phyloP scores from a whole-genome alignment of 2,888 invertebrate genomes.

The Acheta domesticus region DNA sequence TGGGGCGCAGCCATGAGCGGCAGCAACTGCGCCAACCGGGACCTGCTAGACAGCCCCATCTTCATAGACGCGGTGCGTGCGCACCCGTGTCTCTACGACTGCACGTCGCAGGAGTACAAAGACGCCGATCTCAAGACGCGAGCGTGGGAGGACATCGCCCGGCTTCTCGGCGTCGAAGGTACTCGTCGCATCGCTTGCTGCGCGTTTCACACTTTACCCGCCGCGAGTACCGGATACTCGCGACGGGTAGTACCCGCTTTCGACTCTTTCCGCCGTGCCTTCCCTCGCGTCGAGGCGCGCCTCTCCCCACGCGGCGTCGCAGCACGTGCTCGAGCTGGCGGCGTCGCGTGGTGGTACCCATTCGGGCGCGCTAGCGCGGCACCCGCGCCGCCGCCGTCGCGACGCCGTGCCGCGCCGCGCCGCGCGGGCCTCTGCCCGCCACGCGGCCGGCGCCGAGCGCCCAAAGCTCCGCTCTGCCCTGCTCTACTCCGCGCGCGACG shows the following conservation, averaged over 20 bases:
- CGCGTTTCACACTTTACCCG: too few relatives aligned
- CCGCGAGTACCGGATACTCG: background rate
- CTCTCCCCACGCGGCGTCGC: background rate
- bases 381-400: too few relatives aligned
- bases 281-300: background rate
- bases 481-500: too few relatives aligned
- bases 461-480: too few relatives aligned
- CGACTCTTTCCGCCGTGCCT: too few relatives aligned
- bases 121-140: slow-evolving; percentile 9
- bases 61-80: slow-evolving; percentile 1
- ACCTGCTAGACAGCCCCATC: slow-evolving; percentile 9
- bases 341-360: too few relatives aligned
- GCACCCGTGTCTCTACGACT: slow-evolving; percentile 18
- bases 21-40: slow-evolving; percentile 1
- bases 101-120: slow-evolving; percentile 18
- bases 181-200: background rate
- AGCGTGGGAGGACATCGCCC: background rate
- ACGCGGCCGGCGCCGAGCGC: too few relatives aligned
- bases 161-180: background rate
- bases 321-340: too few relatives aligned
- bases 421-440: too few relatives aligned
- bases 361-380: too few relatives aligned
- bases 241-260: background rate
- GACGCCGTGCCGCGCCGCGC: too few relatives aligned
- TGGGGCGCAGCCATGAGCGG: slow-evolving; percentile 18